Base-by-base conservation (phyloP, 2,797 vertebrate genomes). In the Sebastiscus tertius region DNA sequence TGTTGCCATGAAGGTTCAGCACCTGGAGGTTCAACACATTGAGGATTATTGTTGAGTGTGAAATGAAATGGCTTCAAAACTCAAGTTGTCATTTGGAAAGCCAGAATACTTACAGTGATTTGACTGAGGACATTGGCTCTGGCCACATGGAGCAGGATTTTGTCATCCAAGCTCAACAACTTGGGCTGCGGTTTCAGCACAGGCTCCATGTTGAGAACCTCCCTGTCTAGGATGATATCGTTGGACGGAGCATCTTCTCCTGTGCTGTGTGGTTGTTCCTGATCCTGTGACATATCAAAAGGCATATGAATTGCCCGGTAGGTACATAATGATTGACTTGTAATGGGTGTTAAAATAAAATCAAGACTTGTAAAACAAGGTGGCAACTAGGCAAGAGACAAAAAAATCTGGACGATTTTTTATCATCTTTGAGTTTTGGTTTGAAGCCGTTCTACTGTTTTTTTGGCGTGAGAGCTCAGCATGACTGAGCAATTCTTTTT, bases 1-100 rank as follows among this genome's bases (percentile, higher is more conserved):
- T 95, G 89, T 96, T 97, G 60, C 95, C 96, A 66, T 97, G 97
- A 89, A 97, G 95, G 92, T 97, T 97, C 83, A 98, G 92, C 75
- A 95, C 94, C 96, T 96, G 82, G n/a, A 76, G 49, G 72, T 56
- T 80, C 3, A 74, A 76, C 13, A 69, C 16, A 49, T 18, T 24
- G 16, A 68, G 62, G n/a, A 59, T 13, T 31, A n/a, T 6, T 14
- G 3, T 14, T 60, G 20, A 71, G 29, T 3, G 0, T 46, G 42
- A 46, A 46, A 65, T 58, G 14, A 67, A 77, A 73, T 14, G 8
- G 26, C 58, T 29, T 83, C 18, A 65, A 58, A 79, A 29, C 27
- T 55, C 3, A 77, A 27, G 26, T 9, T 49, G 16, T 22, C 29
- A 13, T 22, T 79, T 71, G 11, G 72, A 29, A 58, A 26, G 1